Evolutionary conservation across 2,888 invertebrate genomes (phyloP).

Genomic region (Brenthis daphne): DNA sequence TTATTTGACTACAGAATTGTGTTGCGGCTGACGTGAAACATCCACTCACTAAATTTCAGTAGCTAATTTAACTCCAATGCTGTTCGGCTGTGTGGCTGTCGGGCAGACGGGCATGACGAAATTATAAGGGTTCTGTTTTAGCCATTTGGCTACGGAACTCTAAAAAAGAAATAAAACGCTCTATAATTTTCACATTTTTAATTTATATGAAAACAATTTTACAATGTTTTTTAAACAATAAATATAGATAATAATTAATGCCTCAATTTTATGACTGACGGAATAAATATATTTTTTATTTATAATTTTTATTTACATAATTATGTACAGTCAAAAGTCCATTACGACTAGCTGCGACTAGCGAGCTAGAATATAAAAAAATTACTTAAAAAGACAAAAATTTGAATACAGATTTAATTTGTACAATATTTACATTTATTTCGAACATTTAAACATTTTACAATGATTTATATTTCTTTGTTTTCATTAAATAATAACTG

Average conservation of each 20-base stretch:
- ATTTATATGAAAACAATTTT: constrained; percentile 78
- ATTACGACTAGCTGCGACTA: constrained; percentile 54
- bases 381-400: constrained; percentile 54
- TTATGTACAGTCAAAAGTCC: constrained; percentile 63
- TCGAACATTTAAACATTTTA: constrained; percentile 24
- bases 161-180: not conserved
- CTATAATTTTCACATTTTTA: constrained; percentile 52
- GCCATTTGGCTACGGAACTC: not conserved
- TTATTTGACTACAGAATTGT: too few relatives aligned
- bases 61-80: too few relatives aligned
- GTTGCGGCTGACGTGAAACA: too few relatives aligned
- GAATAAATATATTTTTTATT: constrained; percentile 75
- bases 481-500: constrained; percentile 13
- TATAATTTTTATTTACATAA: constrained; percentile 68
- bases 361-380: constrained; percentile 61
- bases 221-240: constrained; percentile 77
- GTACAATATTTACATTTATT: constrained; percentile 71
- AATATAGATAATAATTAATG: constrained; percentile 67
- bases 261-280: constrained; percentile 70
- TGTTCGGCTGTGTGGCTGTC: too few relatives aligned
- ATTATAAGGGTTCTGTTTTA: too few relatives aligned
- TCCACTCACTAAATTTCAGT: too few relatives aligned
- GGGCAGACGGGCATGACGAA: too few relatives aligned
- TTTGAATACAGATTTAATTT: constrained; percentile 53
- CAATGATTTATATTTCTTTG: constrained; percentile 8